Conservation (phyloP, 2,113 vertebrate genomes). For the Rhea pennata region DNA sequence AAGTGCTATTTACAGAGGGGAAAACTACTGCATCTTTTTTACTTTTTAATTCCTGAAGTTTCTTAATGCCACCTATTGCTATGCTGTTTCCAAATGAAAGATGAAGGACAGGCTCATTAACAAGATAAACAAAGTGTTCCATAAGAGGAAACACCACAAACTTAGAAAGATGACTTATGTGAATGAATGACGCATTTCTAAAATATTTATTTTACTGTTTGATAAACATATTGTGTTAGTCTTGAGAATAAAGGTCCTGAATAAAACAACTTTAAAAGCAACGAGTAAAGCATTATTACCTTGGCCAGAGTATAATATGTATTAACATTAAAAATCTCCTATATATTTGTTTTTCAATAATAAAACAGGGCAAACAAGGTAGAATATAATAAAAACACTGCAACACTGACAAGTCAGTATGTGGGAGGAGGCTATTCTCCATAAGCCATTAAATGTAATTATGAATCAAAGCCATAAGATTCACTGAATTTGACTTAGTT, state of each 20-base stretch:
- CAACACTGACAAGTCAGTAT: not conserved
- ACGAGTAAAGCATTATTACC: not conserved
- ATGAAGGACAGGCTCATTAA: not conserved
- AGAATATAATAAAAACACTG: not conserved
- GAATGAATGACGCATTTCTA: not conserved
- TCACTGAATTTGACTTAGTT: not conserved
- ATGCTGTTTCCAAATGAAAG: not conserved
- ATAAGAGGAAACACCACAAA: not conserved
- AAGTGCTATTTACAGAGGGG: not conserved
- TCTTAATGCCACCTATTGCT: not conserved
- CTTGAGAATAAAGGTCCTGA: not conserved
- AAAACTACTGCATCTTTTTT: not conserved
- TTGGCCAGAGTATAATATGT: not conserved
- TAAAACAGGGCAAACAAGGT: not conserved
- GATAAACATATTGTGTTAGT: slow-evolving; percentile 41
- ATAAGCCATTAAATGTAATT: not conserved
- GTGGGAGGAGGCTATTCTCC: not conserved
- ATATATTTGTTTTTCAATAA: not conserved
- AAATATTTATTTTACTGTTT: not conserved
- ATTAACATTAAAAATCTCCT: not conserved
- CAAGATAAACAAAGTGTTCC: not conserved
- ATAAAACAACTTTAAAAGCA: not conserved
- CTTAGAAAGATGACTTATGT: not conserved
- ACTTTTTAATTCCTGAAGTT: not conserved
- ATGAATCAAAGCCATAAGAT: not conserved